Evolutionary conservation across 2,797 vertebrate genomes (phyloP).

Genomic region (Loriculus beryllinus): DNA sequence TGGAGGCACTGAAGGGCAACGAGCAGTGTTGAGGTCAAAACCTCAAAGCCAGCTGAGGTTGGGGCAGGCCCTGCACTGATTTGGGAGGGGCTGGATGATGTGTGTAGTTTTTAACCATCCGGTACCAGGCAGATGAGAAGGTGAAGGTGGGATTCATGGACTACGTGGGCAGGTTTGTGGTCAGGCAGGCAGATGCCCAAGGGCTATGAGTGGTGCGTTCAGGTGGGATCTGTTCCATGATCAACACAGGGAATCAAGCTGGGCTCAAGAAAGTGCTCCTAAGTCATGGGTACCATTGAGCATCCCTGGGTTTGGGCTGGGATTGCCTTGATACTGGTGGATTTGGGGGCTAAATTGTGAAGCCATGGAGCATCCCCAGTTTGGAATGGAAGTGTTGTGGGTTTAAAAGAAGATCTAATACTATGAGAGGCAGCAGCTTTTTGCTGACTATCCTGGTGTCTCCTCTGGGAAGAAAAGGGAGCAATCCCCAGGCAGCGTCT

Average conservation of each 20-base stretch:
- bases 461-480: not conserved
- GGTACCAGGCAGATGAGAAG: not conserved
- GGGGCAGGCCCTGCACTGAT: accelerated
- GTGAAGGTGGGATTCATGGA: not conserved
- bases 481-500: not conserved
- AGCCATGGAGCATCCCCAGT: accelerated
- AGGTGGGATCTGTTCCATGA: not conserved
- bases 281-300: too few species aligned
- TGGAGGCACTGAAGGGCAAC: not conserved
- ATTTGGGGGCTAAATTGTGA: not conserved
- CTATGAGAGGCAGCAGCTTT: not conserved
- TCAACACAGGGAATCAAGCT: not conserved
- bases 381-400: not conserved
- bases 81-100: accelerated
- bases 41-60: not conserved
- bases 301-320: not conserved
- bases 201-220: not conserved
- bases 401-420: not conserved
- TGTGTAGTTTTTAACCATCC: not conserved
- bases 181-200: not conserved
- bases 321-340: not conserved
- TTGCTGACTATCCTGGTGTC: not conserved
- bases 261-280: accelerated
- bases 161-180: not conserved
- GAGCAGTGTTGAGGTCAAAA: not conserved